Evolutionary conservation across 2,113 vertebrate genomes (phyloP), one percentile per base, ranked within the genome.

Genomic region (Dipodomys ordii): DNA sequence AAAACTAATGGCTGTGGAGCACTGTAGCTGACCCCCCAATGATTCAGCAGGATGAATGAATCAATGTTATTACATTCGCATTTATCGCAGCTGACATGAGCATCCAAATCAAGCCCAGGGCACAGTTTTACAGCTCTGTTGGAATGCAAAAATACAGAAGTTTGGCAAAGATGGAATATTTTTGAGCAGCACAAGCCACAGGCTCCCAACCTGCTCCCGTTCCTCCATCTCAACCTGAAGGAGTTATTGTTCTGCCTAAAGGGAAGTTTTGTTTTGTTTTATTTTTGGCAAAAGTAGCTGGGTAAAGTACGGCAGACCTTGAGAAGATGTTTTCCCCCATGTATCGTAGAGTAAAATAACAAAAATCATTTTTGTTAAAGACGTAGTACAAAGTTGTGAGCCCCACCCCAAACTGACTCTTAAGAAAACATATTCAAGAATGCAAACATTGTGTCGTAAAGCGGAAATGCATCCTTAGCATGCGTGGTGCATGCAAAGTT

Each of bases 31-130:
- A 83, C 35, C 93, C 72, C 72, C 84, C 49, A 69, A 46, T 87
- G 90, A 95, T 77, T 76, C 6, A 6, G 76, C 39, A 83, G 88
- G 93, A 93, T 74, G 87, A 88, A 69, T 88, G 85, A 96, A 93
- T 96, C 95, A 81, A 96, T 83, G 93, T 88, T 77, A 96, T 69
- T 90, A 88, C 46, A 93, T 94, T 80, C 92, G 85, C 93, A 95
- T 95, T 91, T 80, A 95, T 94, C 93, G 90, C 62, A 95, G 62
- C 88, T 86, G 90, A 93, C 93, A 94, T 62, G 87, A 94, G 74
- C 95, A 93, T 7, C 92, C 68, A 97, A 90, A 93, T 95, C 67
- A 88, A 91, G 83, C 35, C 85, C 72, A 68, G 15, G 25, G 39
- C 53, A 53, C 30, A 76, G 57, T 87, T 95, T 96, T 87, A 77